Conservation (phyloP, 2,113 vertebrate species). For the Carassius auratus region DNA sequence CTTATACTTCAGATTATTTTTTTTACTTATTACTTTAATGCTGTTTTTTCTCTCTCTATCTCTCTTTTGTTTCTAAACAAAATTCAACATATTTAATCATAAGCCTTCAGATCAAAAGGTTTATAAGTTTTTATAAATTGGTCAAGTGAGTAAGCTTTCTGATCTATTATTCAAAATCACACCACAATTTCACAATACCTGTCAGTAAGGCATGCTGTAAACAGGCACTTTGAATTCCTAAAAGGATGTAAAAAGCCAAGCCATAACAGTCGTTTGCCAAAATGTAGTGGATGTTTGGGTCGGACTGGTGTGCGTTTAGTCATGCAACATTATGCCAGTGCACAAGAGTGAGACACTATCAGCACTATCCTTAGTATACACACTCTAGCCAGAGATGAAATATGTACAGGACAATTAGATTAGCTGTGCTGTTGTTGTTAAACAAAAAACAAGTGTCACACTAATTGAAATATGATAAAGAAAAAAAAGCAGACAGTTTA, state of each 20-base stretch:
- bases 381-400: neutral
- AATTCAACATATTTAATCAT: neutral
- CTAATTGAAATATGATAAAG: too few relatives aligned
- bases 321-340: slow-evolving; percentile 24
- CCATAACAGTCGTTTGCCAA: neutral
- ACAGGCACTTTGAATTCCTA: neutral
- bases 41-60: too few relatives aligned
- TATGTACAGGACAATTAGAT: neutral
- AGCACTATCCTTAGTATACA: neutral
- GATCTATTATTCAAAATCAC: slow-evolving; percentile 6
- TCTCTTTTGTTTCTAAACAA: neutral
- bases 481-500: too few relatives aligned
- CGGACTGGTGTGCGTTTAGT: slow-evolving; percentile 42
- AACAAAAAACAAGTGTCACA: too few relatives aligned
- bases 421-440: too few relatives aligned
- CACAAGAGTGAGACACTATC: slow-evolving; percentile 1
- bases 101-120: neutral
- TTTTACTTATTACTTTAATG: too few relatives aligned
- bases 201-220: neutral
- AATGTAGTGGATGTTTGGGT: slow-evolving; percentile 28
- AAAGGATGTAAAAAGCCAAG: neutral
- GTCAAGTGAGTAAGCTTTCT: neutral
- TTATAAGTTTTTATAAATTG: neutral
- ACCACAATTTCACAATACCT: neutral
- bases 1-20: too few relatives aligned